These are phyloP conservation scores for Drosophila orosa DNA, from an alignment of 1,140 invertebrate genomes.

Conservation along the genomic window DNA sequence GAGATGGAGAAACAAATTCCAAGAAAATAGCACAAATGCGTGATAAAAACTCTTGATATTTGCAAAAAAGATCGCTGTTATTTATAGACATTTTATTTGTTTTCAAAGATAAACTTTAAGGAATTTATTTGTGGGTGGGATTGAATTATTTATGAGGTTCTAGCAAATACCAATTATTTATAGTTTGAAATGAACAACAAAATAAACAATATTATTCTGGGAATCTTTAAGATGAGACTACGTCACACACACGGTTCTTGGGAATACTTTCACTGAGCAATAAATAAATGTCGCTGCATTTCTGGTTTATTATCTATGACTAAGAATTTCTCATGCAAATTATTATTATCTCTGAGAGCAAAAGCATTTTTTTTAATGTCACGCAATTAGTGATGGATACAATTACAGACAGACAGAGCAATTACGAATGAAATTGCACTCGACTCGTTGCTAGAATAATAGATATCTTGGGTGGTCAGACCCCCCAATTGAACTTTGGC, in stretches of 20 bases:
- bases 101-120: constrained; percentile 13
- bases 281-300: constrained; percentile 6
- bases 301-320: constrained; percentile 13
- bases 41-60: constrained; percentile 7
- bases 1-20: constrained; percentile 1
- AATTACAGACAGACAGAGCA: constrained; percentile 11
- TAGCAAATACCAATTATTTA: background rate
- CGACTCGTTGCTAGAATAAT: constrained; percentile 16
- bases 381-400: constrained; percentile 20
- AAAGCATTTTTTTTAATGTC: background rate
- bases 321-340: background rate
- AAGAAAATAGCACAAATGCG: background rate
- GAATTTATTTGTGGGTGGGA: background rate
- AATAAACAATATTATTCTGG: background rate
- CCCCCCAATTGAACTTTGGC: constrained; percentile 31
- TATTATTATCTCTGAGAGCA: constrained; percentile 8
- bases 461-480: constrained; percentile 1
- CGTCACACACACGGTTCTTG: background rate
- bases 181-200: background rate
- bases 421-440: constrained; percentile 39
- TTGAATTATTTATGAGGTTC: background rate
- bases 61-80: constrained; percentile 1
- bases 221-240: background rate
- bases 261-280: background rate
- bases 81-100: constrained; percentile 18